These are phyloP conservation scores for Prosapia bicincta DNA, from an alignment of 2,888 invertebrate genomes.

Conservation along the genomic window DNA sequence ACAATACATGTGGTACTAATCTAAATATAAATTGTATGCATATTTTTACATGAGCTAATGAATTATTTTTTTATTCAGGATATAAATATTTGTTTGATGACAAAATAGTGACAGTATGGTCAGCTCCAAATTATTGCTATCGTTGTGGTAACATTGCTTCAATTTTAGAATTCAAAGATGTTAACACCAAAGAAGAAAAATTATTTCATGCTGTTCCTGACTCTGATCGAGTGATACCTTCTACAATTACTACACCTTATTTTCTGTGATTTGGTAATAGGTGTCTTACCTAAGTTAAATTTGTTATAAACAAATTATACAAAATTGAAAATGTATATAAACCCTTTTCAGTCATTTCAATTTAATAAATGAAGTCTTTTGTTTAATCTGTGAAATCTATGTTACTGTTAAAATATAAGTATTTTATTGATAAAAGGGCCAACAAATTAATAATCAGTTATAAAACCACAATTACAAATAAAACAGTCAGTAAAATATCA, in stretches of 20 bases:
- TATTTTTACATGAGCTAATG: too few species aligned
- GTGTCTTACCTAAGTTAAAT: background rate
- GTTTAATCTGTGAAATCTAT: too few species aligned
- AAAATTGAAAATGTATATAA: too few species aligned
- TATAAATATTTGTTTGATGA: slow-evolving; percentile 98
- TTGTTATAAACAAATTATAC: background rate
- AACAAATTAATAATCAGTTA: too few species aligned
- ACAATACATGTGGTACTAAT: too few species aligned
- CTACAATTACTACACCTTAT: slow-evolving; percentile 91
- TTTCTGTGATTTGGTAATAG: slow-evolving; percentile 63
- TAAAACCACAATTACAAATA: too few species aligned
- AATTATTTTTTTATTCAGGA: slow-evolving; percentile 59
- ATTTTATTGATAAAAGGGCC: too few species aligned
- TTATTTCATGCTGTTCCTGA: slow-evolving; percentile 97
- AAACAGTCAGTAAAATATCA: too few species aligned
- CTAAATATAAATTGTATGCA: too few species aligned
- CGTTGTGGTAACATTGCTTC: slow-evolving; percentile 98
- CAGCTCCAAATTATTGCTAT: slow-evolving; percentile 99
- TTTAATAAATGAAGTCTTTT: too few species aligned
- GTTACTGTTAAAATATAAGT: too few species aligned
- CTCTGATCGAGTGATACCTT: slow-evolving; percentile 88
- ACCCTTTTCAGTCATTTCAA: too few species aligned
- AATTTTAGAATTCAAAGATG: slow-evolving; percentile 83
- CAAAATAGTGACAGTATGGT: slow-evolving; percentile 97
- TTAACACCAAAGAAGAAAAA: slow-evolving; percentile 73